Base-by-base conservation (phyloP, 2,113 vertebrate genomes). In the Upupa epops region DNA sequence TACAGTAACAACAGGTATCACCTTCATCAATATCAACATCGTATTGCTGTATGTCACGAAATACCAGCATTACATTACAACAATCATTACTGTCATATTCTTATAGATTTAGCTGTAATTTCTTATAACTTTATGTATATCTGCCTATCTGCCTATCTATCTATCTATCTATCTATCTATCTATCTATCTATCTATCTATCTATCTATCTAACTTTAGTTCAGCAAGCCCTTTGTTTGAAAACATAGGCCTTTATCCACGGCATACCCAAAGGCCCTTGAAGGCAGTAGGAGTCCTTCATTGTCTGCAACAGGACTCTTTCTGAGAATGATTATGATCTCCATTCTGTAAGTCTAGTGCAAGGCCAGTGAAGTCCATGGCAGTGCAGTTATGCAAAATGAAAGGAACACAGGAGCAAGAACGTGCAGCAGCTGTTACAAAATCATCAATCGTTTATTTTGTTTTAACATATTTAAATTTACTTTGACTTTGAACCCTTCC, bases 401-500 rank as follows among this genome's bases (percentile, higher is more conserved):
- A 34, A 60, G 37, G 9, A 40, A 7, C 29, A 71, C 17, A 65
- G 19, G 10, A 63, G 29, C 9, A 85, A 94, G 31, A 49, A 83
- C 22, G 20, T 54, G 52, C 3, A 59, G 2, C 32, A 6, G 11
- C 8, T n/a, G 26, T 89, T 60, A 51, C 3, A 17, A 90, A 86
- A 52, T 69, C 70, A 92, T 71, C 21, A 72, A 29, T 81, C 32
- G 49, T 45, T 90, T 31, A 8, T 46, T 81, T 93, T 14, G 5
- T 76, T 74, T n/a, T 64, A 78, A 46, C 16, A 29, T 60, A 61
- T 68, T 94, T 78, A n/a, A 68, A 83, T 91, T 83, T 92, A n/a
- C 26, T 95, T 93, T 79, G 37, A 89, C 84, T 32, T 89, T 17
- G 72, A 73, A 55, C 29, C 61, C 40, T 66, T 86, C 75, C 83